phyloP scores from a whole-genome alignment of 1,140 invertebrate genomes.

The Ylistrum balloti region DNA sequence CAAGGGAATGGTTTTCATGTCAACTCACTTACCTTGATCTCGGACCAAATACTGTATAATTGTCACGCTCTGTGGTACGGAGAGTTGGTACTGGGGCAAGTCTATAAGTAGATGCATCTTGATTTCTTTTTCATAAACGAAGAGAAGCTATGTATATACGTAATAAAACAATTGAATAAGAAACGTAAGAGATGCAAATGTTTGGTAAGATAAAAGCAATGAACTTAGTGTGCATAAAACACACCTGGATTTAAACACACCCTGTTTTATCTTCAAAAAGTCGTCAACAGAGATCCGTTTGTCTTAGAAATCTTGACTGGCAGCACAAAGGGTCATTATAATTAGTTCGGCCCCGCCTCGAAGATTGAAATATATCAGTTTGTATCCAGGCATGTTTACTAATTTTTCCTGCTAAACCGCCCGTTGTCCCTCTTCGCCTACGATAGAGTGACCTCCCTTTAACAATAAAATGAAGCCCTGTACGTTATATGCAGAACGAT shows the following conservation, averaged over 20 bases:
- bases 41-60: background rate
- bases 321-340: conserved; percentile 67
- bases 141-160: no score
- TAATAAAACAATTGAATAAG: no score
- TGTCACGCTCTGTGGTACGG: background rate
- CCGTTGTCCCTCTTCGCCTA: no score
- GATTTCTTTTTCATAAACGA: no score
- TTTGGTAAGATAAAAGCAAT: no score
- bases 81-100: background rate
- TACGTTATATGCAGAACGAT: no score
- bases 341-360: conserved; percentile 71
- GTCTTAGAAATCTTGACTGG: conserved; percentile 67
- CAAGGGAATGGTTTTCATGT: no score
- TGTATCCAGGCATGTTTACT: conserved; percentile 65
- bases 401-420: background rate
- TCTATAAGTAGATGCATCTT: background rate
- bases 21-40: no score
- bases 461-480: no score
- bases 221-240: no score
- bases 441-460: no score
- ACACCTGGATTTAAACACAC: conserved; percentile 50
- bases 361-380: conserved; percentile 74
- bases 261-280: conserved; percentile 62
- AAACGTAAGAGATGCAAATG: no score
- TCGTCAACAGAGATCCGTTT: conserved; percentile 55